Base-by-base conservation (phyloP, 2,797 vertebrate genomes). In the Selene dorsalis region DNA sequence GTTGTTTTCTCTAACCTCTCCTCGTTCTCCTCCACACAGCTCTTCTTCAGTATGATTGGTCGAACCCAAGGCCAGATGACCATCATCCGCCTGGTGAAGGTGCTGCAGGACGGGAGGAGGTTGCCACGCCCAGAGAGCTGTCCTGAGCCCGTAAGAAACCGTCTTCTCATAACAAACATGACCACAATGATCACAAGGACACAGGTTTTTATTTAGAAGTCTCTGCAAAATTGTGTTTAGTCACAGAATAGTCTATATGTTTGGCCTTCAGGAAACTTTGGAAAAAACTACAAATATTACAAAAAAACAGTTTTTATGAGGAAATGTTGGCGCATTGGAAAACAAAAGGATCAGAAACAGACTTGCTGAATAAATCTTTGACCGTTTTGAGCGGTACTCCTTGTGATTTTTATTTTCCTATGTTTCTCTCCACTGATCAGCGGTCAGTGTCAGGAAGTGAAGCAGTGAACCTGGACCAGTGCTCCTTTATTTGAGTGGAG, bases 41-140 rank as follows among this genome's bases (percentile, higher is more conserved):
- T 96, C 64, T 99, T 98, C 94, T 64, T 96, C 45, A 92, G 94
- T 53, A 96, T 98, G 95, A 98, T 98, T 4, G 97, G 97, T 52
- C 93, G 86, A 47, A 95, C 94, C 3, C 97, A 98, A 0, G 98
- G 98, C 26, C 97, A 98, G 94, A 98, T 99, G 97, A 99, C 97
- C 0, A 96, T 99, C 38, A 95, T 97, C 0, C 94, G 96, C 77
- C 88, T 99, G 73, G 95, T 99, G 74, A 92, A 93, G 0, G 90
- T 95, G 63, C 71, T 99, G 84, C 93, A 96, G 48, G 96, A 97
- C 0, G 96, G 96, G 11, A 95, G 89, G 45, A 94, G 97, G n/a
- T 75, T 99, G 91, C 96, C 97, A 0, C 92, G 95, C 22, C 98
- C 97, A 0, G 93, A 95, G 0, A 82, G 48, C 81, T 98, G 97